Percentiles rank a stretch among this genome's conserved stretches.
Conservation (phyloP, 2,888 invertebrate genomes). For the Bombylius major region DNA sequence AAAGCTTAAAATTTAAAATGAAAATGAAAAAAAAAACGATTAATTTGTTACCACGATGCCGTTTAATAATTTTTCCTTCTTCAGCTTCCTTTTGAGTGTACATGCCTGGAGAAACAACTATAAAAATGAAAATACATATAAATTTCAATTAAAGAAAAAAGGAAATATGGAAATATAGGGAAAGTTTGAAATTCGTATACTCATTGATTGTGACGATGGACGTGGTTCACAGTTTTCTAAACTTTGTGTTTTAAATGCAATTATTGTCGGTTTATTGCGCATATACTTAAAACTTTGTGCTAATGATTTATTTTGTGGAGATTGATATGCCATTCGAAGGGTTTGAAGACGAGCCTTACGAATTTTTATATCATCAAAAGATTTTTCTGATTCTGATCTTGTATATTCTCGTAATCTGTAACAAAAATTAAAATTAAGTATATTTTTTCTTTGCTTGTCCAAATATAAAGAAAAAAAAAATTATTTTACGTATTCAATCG, state of each 20-base stretch:
- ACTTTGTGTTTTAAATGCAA: conserved; percentile 75
- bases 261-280: conserved; percentile 78
- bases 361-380: conserved; percentile 56
- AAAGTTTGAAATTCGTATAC: conserved; percentile 25
- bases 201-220: conserved; percentile 43
- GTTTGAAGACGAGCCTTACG: conserved; percentile 49
- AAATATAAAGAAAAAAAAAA: neutral
- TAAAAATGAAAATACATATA: conserved; percentile 7
- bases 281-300: conserved; percentile 84
- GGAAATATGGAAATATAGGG: too few species aligned
- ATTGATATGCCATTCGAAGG: conserved; percentile 54
- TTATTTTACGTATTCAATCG: conserved; percentile 55
- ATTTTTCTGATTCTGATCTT: conserved; percentile 69
- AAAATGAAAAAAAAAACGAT: neutral
- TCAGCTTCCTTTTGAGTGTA: conserved; percentile 41
- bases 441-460: too few species aligned
- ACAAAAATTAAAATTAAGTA: neutral
- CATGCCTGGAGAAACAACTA: conserved; percentile 18
- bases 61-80: conserved; percentile 44
- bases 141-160: neutral
- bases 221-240: conserved; percentile 53
- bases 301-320: conserved; percentile 65
- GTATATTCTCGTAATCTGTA: conserved; percentile 53
- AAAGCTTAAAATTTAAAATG: too few species aligned
- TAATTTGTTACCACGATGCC: conserved; percentile 20